Conservation (phyloP, 2,113 vertebrate genomes). For the Eretmochelys imbricata region DNA sequence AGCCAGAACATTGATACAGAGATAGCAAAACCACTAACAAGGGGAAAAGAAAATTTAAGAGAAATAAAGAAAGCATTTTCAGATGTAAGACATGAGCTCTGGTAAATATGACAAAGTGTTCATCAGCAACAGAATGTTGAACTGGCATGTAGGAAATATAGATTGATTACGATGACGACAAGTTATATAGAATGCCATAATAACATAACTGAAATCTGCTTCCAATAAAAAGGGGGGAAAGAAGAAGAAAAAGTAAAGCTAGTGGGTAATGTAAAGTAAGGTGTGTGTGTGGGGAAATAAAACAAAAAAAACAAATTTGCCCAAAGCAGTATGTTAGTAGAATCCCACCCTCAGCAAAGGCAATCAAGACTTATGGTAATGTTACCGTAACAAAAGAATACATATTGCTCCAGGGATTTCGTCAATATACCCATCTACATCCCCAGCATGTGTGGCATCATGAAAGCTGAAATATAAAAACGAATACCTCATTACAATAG, state of each 20-base stretch:
- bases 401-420: conserved; percentile 59
- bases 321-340: conserved; percentile 59
- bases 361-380: conserved; percentile 73
- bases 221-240: conserved; percentile 33
- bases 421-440: background rate
- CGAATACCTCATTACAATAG: conserved; percentile 48
- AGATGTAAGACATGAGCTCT: conserved; percentile 56
- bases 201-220: conserved; percentile 52
- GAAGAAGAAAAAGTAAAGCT: background rate
- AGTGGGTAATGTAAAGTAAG: conserved; percentile 37
- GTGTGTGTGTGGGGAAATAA: conserved; percentile 27
- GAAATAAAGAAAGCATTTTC: conserved; percentile 72
- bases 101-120: conserved; percentile 74
- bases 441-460: conserved; percentile 24
- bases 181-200: conserved; percentile 52
- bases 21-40: conserved; percentile 77
- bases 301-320: conserved; percentile 59
- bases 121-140: conserved; percentile 62
- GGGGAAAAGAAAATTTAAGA: conserved; percentile 74
- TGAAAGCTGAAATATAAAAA: conserved; percentile 51
- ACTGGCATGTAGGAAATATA: conserved; percentile 61
- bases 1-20: conserved; percentile 78
- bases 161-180: conserved; percentile 66
- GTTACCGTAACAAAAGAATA: conserved; percentile 68
- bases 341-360: conserved; percentile 56